Evolutionary conservation across 2,888 invertebrate species (phyloP).

Genomic region (Drosophila incognita): DNA sequence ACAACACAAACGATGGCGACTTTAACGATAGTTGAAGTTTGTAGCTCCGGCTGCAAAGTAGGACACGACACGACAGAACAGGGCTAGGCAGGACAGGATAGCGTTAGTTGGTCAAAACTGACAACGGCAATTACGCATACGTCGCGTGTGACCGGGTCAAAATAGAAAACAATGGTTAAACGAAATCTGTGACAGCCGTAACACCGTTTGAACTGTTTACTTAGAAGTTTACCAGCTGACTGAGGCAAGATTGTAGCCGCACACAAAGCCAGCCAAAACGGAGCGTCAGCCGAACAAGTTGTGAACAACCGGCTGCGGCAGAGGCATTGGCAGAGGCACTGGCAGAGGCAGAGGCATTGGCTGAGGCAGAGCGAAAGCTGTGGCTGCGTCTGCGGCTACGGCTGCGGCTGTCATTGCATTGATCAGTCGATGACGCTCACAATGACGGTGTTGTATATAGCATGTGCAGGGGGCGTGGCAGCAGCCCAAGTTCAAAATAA

Average conservation of each 20-base stretch:
- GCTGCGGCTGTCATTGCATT: conserved; percentile 39
- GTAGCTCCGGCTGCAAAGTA: conserved; percentile 36
- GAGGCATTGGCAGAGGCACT: conserved; percentile 7
- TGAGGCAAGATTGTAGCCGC: conserved; percentile 69
- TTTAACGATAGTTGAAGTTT: conserved; percentile 55
- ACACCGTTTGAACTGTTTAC: conserved; percentile 67
- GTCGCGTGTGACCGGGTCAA: conserved; percentile 54
- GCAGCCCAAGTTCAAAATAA: conserved; percentile 6
- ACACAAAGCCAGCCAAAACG: conserved; percentile 33
- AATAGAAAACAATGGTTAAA: conserved; percentile 15
- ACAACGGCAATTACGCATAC: conserved; percentile 71
- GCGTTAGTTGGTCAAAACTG: conserved; percentile 51
- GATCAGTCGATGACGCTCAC: conserved; percentile 56
- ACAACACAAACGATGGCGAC: conserved; percentile 47
- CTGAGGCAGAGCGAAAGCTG: conserved; percentile 2
- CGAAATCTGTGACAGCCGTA: conserved; percentile 28
- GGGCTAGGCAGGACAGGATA: conserved; percentile 18
- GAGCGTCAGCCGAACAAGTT: conserved; percentile 54
- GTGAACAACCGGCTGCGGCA: conserved; percentile 50
- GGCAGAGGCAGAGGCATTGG: conserved; percentile 12
- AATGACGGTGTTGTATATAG: conserved; percentile 22
- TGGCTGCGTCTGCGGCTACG: not conserved
- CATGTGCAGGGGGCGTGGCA: conserved; percentile 39
- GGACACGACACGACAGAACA: conserved; percentile 30
- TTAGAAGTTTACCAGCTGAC: conserved; percentile 77